Percentiles rank a stretch among this genome's conserved stretches.
Conservation (phyloP, 1,140 invertebrate genomes). For the Zaprionus taronus region DNA sequence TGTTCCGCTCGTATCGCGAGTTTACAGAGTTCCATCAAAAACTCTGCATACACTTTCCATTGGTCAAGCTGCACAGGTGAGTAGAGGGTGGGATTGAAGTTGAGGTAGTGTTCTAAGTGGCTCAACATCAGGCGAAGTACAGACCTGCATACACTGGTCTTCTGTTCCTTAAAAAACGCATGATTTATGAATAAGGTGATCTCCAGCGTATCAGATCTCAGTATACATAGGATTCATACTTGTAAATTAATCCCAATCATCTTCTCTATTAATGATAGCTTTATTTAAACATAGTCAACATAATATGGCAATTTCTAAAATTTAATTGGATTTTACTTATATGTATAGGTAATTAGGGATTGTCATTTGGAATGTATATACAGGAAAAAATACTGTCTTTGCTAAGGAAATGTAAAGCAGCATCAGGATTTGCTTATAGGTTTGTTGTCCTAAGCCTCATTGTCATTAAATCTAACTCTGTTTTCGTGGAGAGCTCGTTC, state of each 20-base stretch:
- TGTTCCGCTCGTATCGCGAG: constrained; percentile 97
- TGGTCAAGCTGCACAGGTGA: constrained; percentile 94
- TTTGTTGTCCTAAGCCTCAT: constrained; percentile 53
- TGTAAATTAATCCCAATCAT: not conserved
- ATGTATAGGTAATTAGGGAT: constrained; percentile 14
- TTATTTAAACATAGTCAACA: constrained; percentile 62
- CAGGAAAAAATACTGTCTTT: constrained; percentile 72
- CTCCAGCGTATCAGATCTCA: too few species aligned
- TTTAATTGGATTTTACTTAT: constrained; percentile 41
- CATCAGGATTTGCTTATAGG: constrained; percentile 20
- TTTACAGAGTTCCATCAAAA: constrained; percentile 98
- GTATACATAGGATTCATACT: too few species aligned
- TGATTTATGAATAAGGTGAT: too few species aligned
- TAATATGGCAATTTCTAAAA: constrained; percentile 61
- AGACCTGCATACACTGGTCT: too few species aligned
- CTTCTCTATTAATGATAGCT: constrained; percentile 20
- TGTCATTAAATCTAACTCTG: constrained; percentile 23
- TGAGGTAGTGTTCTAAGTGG: too few species aligned
- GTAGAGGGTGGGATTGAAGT: constrained; percentile 31
- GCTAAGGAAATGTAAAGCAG: constrained; percentile 60
- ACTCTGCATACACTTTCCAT: constrained; percentile 95
- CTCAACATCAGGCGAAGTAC: not conserved
- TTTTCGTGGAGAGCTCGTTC: not conserved
- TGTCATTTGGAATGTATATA: constrained; percentile 40
- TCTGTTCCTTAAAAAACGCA: too few species aligned